Percentiles rank a stretch among this genome's conserved stretches.
These are phyloP conservation scores for Cladopsammia gracilis DNA, from an alignment of 64 coral and sea anemone species.

Conservation along the genomic window DNA sequence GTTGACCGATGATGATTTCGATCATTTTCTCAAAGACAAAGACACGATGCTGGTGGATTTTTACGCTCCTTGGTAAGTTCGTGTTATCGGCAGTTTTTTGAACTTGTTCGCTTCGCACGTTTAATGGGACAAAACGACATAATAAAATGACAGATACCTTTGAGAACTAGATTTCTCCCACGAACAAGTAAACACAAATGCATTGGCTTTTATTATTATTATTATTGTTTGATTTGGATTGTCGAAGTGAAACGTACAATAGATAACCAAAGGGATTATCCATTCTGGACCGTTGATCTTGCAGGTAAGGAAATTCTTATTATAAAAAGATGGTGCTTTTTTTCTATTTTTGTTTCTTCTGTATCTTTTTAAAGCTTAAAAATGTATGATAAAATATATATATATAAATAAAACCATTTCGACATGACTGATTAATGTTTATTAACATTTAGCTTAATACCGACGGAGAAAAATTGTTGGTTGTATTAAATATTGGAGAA, in stretches of 20 bases:
- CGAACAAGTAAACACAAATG: too few relatives aligned
- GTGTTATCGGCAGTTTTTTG: background rate
- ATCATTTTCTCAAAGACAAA: conserved; percentile 80
- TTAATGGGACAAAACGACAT: background rate
- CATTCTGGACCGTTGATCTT: background rate
- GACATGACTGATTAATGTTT: too few relatives aligned
- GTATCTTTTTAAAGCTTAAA: too few relatives aligned
- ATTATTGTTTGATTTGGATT: background rate
- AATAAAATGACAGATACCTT: background rate
- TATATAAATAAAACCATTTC: too few relatives aligned
- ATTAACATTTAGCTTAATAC: too few relatives aligned
- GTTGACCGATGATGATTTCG: conserved; percentile 76
- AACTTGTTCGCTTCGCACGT: background rate
- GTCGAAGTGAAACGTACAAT: background rate
- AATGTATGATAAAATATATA: too few relatives aligned
- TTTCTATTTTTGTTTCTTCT: background rate
- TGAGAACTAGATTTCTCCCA: too few relatives aligned
- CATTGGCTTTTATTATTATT: background rate
- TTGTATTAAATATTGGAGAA: too few relatives aligned
- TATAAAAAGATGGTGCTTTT: background rate
- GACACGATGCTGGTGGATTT: conserved; percentile 90
- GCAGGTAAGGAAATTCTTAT: background rate
- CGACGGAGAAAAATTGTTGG: too few relatives aligned
- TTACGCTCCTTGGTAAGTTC: conserved; percentile 92
- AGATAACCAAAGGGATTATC: background rate